These are phyloP conservation scores for Pyrocoelia pectoralis DNA, from an alignment of 2,888 invertebrate genomes.

Conservation along the genomic window DNA sequence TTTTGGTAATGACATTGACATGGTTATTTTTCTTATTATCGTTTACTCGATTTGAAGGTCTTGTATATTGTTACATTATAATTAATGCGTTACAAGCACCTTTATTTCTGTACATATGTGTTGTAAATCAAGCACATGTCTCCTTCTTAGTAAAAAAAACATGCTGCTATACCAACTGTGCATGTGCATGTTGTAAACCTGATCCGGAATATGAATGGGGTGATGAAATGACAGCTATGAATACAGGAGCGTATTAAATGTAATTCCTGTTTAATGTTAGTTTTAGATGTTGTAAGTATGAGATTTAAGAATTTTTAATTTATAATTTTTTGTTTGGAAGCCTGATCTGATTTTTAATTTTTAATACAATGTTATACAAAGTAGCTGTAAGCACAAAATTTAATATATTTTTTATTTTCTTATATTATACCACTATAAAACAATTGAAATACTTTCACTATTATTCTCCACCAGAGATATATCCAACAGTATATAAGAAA, in stretches of 20 bases:
- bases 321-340: no score
- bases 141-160: constrained; percentile 80
- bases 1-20: constrained; percentile 75
- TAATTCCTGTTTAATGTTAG: no score
- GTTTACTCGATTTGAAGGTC: constrained; percentile 75
- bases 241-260: constrained; percentile 66
- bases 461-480: no score
- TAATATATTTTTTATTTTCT: no score
- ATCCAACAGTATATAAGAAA: no score
- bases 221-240: constrained; percentile 89
- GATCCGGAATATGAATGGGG: constrained; percentile 85
- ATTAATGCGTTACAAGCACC: constrained; percentile 81
- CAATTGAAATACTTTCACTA: no score
- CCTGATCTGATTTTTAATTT: no score
- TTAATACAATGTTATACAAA: no score
- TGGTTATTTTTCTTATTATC: constrained; percentile 83
- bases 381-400: no score
- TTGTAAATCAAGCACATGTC: constrained; percentile 80
- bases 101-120: constrained; percentile 78
- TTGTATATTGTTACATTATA: constrained; percentile 78
- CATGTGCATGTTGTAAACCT: constrained; percentile 62
- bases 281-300: background rate
- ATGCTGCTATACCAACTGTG: constrained; percentile 73
- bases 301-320: no score
- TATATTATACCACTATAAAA: no score